Evolutionary conservation across 2,888 invertebrate genomes (phyloP), one percentile per base, ranked within the genome.

Genomic region (Aporophyla lueneburgensis): DNA sequence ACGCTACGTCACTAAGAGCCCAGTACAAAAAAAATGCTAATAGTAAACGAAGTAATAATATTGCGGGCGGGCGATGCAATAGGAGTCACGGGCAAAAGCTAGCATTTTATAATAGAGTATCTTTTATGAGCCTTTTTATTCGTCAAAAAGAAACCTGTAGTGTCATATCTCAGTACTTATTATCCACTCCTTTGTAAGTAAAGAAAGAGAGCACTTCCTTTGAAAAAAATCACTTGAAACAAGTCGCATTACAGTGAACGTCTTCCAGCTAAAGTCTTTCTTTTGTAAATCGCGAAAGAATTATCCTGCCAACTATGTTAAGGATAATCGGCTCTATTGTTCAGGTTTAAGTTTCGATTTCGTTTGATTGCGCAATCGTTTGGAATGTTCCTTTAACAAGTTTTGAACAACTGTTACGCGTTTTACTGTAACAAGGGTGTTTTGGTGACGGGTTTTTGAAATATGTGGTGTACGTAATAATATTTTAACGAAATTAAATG

Each of bases 211-310:
- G 82, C 81, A 81, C 78, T 89, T 84, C 81, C 69, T 82, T 76
- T 53, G 58, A 83, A 88, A 90, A 89, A 90, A 90, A 91, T 89
- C 89, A 89, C 88, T 92, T 88, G 89, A 89, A 90, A 90, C 90
- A 91, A 91, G 87, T 90, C 88, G 87, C 91, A 91, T 92, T 92
- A 91, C 86, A 79, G 65, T 68, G 81, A 89, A 90, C 83, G 88
- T 89, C 91, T 91, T 89, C 84, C 81, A 83, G 86, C 87, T 86
- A 87, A 86, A 86, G 84, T 85, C 87, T 33, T 33, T 3, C 81
- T 88, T 90, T 90, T 91, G 89, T 90, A 91, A 88, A 90, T 88
- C 83, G 87, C 74, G 65, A 88, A 91, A 90, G 89, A 90, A 91
- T 90, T 89, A 90, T 87, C 85, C 81, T 61, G 59, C 43, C 68